Conservation (phyloP, 2,888 invertebrate genomes). For the Heliconius aoede region DNA sequence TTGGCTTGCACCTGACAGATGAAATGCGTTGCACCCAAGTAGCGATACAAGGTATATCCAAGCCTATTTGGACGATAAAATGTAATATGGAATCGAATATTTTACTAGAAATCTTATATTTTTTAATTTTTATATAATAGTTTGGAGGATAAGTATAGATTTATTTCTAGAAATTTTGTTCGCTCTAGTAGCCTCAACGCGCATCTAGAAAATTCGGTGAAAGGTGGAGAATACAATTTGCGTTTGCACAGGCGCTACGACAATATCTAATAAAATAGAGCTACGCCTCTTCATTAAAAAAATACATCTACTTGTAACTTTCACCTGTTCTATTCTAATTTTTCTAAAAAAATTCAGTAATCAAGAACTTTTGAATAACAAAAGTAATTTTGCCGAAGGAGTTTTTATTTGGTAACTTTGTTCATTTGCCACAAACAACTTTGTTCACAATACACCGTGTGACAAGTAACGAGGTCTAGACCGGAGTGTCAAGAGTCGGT, state of each 20-base stretch:
- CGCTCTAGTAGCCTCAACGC: no score
- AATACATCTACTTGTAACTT: not conserved
- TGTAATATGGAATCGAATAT: not conserved
- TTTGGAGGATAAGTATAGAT: not conserved
- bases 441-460: slow-evolving; percentile 14
- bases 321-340: slow-evolving; percentile 12
- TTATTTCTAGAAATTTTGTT: no score
- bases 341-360: slow-evolving; percentile 26
- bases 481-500: no score
- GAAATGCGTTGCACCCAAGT: slow-evolving; percentile 16
- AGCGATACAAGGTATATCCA: not conserved
- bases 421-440: slow-evolving; percentile 49
- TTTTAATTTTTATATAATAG: not conserved
- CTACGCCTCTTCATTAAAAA: not conserved
- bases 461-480: no score
- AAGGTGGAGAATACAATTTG: no score
- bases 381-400: slow-evolving; percentile 47
- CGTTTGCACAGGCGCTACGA: no score
- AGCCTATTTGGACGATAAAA: not conserved
- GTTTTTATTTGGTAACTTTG: slow-evolving; percentile 61
- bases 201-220: no score
- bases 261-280: not conserved
- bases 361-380: slow-evolving; percentile 48
- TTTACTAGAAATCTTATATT: not conserved
- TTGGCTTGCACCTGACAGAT: slow-evolving; percentile 19